phyloP scores from a whole-genome alignment of 2,113 vertebrate genomes.

The Saccopteryx bilineata region DNA sequence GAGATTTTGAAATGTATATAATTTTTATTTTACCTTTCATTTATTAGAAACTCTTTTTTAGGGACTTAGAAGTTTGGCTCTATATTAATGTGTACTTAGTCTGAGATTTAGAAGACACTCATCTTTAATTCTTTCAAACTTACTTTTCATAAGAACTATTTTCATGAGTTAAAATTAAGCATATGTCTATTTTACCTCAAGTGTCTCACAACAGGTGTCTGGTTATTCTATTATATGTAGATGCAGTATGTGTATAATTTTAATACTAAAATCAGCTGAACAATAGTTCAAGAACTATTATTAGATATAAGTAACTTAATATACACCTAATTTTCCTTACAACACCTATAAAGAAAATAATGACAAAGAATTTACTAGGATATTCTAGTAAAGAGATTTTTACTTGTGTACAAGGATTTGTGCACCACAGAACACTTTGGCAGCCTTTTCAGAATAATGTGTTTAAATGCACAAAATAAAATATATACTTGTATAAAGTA shows the following conservation, averaged over 20 bases:
- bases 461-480: background rate
- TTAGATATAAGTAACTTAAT: constrained; percentile 8
- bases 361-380: constrained; percentile 56
- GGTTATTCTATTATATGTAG: background rate
- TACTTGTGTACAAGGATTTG: background rate
- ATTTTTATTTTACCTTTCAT: constrained; percentile 41
- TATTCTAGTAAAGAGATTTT: constrained; percentile 28
- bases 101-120: constrained; percentile 25
- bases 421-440: background rate
- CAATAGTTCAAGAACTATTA: constrained; percentile 25
- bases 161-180: constrained; percentile 50
- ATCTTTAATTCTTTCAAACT: constrained; percentile 52
- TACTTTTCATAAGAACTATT: constrained; percentile 42
- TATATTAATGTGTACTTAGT: background rate
- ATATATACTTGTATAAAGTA: background rate
- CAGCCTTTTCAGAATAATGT: background rate
- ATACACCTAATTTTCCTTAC: constrained; percentile 19
- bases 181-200: background rate
- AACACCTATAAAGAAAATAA: constrained; percentile 58
- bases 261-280: background rate
- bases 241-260: background rate
- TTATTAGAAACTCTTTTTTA: constrained; percentile 56
- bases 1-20: constrained; percentile 43
- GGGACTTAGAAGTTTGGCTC: background rate
- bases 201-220: background rate